A percentile compares a stretch with the other conserved stretches of the same genome.
Conservation (phyloP, 2,797 vertebrate genomes). For the Trachurus trachurus region DNA sequence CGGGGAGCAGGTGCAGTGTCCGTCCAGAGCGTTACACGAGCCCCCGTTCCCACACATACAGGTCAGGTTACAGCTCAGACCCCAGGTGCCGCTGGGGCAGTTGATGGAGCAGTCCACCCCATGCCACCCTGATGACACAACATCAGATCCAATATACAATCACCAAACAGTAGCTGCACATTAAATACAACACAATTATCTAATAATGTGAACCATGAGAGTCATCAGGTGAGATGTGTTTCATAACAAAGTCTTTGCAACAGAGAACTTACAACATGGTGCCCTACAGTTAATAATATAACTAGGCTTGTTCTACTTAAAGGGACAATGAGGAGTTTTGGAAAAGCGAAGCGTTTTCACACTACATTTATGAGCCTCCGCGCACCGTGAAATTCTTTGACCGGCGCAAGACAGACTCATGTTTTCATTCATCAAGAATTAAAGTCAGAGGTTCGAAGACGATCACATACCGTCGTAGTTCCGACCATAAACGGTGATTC, state of each 20-base stretch:
- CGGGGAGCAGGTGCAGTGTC: constrained; percentile 91
- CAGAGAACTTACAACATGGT: not conserved
- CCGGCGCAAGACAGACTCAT: no score
- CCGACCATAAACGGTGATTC: no score
- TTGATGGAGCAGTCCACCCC: constrained; percentile 97
- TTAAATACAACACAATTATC: not conserved
- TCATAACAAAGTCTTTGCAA: not conserved
- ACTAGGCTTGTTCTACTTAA: not conserved
- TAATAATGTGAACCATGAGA: not conserved
- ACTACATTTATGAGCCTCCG: no score
- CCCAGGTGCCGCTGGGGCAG: constrained; percentile 95
- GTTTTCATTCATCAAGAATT: no score
- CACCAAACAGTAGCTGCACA: not conserved
- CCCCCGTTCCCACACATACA: constrained; percentile 93
- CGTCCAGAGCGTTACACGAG: constrained; percentile 92
- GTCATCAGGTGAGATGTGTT: not conserved
- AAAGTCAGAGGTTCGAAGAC: no score
- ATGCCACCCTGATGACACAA: constrained; percentile 90
- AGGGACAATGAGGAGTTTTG: no score
- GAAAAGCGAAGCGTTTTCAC: no score
- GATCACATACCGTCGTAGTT: no score
- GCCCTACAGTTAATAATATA: not conserved
- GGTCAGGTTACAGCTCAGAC: constrained; percentile 93
- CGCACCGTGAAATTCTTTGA: no score
- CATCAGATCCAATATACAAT: not conserved